Conservation (phyloP, 2,113 vertebrate genomes). For the Climacteris rufus region DNA sequence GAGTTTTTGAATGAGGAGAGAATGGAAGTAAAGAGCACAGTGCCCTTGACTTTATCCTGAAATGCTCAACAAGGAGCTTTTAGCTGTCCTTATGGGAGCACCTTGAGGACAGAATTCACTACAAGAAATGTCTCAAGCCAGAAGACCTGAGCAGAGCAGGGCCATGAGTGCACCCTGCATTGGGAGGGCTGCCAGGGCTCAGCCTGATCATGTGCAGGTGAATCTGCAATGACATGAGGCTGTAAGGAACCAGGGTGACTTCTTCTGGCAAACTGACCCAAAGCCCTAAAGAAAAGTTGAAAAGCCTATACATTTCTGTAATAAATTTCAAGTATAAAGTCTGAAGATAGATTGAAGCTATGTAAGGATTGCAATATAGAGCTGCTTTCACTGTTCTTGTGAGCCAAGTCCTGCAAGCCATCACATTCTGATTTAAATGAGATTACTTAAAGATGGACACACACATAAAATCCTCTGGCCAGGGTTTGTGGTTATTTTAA, state of each 20-base stretch:
- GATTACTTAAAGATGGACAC: neutral
- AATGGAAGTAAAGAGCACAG: neutral
- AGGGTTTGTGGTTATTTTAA: neutral
- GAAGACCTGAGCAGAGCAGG: neutral
- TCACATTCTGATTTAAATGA: neutral
- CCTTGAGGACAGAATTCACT: neutral
- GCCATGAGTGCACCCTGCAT: neutral
- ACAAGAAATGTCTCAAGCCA: neutral
- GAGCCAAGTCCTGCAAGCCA: neutral
- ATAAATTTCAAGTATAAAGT: neutral
- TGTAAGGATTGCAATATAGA: neutral
- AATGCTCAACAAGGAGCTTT: neutral
- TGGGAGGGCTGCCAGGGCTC: neutral
- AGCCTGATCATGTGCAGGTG: rapidly evolving
- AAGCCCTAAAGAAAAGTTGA: neutral
- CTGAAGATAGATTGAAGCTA: neutral
- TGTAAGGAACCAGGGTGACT: neutral
- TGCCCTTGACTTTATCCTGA: neutral
- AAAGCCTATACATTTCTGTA: neutral
- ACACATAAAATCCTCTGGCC: neutral
- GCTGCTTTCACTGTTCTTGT: neutral
- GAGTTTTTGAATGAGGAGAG: neutral
- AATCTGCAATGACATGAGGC: neutral
- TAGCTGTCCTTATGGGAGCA: neutral
- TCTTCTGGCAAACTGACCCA: neutral